Conservation (phyloP, 2,888 invertebrate genomes). For the Thera britannica region DNA sequence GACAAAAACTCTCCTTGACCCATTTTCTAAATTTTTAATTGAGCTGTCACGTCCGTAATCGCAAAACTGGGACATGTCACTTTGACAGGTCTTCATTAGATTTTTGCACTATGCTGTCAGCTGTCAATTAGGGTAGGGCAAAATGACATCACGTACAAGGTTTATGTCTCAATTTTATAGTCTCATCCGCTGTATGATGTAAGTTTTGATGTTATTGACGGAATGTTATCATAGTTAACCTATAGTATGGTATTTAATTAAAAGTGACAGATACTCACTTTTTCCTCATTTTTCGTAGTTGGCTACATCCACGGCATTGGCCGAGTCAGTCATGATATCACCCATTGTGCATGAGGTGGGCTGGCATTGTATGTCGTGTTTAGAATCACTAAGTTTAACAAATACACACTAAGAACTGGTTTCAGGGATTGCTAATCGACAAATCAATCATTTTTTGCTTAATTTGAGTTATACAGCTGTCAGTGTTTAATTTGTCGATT, state of each 20-base stretch:
- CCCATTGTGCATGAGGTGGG: no score
- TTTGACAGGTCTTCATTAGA: conserved; percentile 48
- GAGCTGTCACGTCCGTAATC: conserved; percentile 34
- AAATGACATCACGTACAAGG: conserved; percentile 35
- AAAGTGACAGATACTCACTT: neutral
- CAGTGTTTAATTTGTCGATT: no score
- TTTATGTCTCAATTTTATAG: conserved; percentile 34
- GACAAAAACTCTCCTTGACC: conserved; percentile 31
- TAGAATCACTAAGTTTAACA: no score
- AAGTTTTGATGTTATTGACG: conserved; percentile 8
- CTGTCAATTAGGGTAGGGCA: conserved; percentile 38
- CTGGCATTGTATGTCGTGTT: no score
- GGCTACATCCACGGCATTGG: no score
- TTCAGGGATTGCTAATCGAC: no score
- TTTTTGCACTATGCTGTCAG: conserved; percentile 43
- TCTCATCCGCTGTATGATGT: conserved; percentile 16
- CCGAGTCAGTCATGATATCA: no score
- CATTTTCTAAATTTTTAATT: conserved; percentile 34
- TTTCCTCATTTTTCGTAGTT: no score
- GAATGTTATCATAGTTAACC: neutral
- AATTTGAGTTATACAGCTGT: no score
- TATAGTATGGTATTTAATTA: neutral
- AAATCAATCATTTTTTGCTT: no score
- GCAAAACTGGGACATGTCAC: conserved; percentile 45
- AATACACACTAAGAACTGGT: no score